These are phyloP conservation scores for Cepaea nemoralis DNA, from an alignment of 1,140 invertebrate species.

Conservation along the genomic window DNA sequence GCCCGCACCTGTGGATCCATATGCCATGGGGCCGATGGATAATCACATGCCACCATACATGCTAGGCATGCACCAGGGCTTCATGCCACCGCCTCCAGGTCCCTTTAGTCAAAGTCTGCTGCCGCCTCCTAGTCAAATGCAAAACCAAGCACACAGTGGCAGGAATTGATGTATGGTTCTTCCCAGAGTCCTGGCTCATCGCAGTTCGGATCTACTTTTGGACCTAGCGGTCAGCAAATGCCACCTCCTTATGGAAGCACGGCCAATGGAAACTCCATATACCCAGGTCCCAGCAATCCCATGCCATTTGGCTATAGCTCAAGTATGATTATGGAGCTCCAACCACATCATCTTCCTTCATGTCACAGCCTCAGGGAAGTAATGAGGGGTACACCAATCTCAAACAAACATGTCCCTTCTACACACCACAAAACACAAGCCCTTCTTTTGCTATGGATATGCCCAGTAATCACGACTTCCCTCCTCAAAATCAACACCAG, in stretches of 20 bases:
- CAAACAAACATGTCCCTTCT: background rate
- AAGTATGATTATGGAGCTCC: slow-evolving; percentile 21
- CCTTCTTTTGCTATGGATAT: background rate
- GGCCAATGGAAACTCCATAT: background rate
- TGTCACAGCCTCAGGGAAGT: slow-evolving; percentile 7
- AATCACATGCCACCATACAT: slow-evolving; percentile 27
- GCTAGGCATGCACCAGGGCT: slow-evolving; percentile 9
- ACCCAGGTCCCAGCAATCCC: background rate
- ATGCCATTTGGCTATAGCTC: slow-evolving; percentile 19
- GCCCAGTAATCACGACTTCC: background rate
- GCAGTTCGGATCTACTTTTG: background rate
- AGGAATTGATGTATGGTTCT: slow-evolving; percentile 24
- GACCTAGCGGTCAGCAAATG: background rate
- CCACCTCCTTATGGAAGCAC: slow-evolving; percentile 16
- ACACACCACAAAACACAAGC: slow-evolving; percentile 9
- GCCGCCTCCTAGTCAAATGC: slow-evolving; percentile 16
- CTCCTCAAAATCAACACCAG: slow-evolving; percentile 19
- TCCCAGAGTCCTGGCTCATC: background rate
- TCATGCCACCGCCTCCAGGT: slow-evolving; percentile 25
- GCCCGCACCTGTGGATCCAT: background rate
- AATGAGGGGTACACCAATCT: background rate
- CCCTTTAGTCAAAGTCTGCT: slow-evolving; percentile 28
- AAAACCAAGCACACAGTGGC: background rate
- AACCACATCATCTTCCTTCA: slow-evolving; percentile 17
- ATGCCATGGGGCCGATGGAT: background rate